Conservation (phyloP, 2,797 vertebrate genomes). For the Propithecus perrieri region DNA sequence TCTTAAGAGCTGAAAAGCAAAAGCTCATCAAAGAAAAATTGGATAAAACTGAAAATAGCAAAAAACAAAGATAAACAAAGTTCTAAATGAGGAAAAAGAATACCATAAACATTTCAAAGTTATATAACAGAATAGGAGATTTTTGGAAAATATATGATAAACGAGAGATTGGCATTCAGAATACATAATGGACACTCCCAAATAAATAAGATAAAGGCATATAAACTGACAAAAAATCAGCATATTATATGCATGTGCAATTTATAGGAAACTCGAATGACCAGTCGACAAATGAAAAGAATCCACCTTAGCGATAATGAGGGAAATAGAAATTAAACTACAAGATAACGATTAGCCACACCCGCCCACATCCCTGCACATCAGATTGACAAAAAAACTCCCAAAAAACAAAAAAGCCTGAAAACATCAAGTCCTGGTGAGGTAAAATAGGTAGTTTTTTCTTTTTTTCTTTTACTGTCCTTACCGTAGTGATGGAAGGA, state of each 20-base stretch:
- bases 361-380: accelerated
- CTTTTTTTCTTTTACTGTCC: no score
- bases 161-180: not conserved
- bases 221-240: not conserved
- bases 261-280: not conserved
- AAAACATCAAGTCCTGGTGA: not conserved
- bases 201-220: not conserved
- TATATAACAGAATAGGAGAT: not conserved
- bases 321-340: not conserved
- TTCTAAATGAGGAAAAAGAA: not conserved
- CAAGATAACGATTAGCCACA: not conserved
- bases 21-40: not conserved
- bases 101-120: not conserved
- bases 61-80: not conserved
- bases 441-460: not conserved
- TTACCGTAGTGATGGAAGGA: no score
- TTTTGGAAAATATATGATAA: not conserved
- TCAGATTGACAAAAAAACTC: not conserved
- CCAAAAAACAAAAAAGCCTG: not conserved
- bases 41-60: not conserved
- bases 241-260: not conserved
- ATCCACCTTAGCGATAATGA: not conserved
- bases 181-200: not conserved
- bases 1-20: not conserved
- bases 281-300: not conserved